Evolutionary conservation across 2,797 vertebrate species (phyloP), one percentile per base, ranked within the genome.

Genomic region (Halcyon leucocephala): DNA sequence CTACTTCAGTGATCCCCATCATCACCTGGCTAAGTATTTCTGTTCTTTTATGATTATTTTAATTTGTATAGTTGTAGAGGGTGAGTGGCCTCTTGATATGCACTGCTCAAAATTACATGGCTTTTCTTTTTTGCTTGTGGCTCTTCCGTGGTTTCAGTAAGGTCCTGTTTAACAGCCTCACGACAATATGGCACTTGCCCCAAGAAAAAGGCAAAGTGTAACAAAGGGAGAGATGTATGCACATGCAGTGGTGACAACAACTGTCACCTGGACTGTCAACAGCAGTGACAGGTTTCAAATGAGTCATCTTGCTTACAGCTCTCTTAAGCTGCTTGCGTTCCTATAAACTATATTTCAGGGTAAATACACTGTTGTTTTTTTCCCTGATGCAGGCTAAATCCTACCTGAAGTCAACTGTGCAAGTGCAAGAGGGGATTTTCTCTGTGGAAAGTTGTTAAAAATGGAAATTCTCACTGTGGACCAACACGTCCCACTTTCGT

Each of bases 61-160:
- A 9, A 54, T 52, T 60, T 25, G 4, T 41, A 31, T 14, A 21
- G 18, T 55, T 10, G 21, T 51, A 52, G 41, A 51, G 44, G 22
- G 15, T 3, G 3, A 33, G 22, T 15, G 35, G 17, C 54, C 57
- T 71, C 8, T 21, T 49, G 28, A 41, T 0, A 0, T 2, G 22
- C 55, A 22, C 16, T 33, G 7, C 57, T 74, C 22, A 8, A 33
- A 86, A 28, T 42, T 37, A 64, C 2, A 1, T 35, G 29, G 22
- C 26, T 44, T 66, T 58, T 78, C 24, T 1, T 2, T 12, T 35
- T 39, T 5, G 1, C 2, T 22, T 14, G 6, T 11, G 35, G 20
- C 65, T 65, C 28, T 66, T 55, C 18, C 2, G 10, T 37, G 29
- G 2, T 39, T 77, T 61, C n/a, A 18, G 28, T 41, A 7, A 39